phyloP scores from a whole-genome alignment of 2,888 invertebrate genomes.

The Druceiella hillmani region DNA sequence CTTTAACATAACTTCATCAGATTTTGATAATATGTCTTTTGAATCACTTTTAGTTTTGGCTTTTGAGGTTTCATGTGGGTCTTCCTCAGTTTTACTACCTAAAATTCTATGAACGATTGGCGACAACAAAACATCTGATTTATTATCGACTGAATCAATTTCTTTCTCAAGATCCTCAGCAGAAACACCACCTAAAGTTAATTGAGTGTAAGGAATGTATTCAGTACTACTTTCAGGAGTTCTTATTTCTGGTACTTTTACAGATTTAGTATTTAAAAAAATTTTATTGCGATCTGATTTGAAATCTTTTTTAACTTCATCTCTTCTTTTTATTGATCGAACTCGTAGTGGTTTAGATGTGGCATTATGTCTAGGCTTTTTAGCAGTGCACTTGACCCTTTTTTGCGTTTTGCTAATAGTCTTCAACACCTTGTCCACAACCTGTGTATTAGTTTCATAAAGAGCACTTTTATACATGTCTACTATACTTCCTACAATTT shows the following conservation, averaged over 20 bases:
- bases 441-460: too few relatives aligned
- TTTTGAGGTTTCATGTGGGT: background rate
- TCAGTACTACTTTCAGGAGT: conserved; percentile 38
- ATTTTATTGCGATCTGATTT: too few relatives aligned
- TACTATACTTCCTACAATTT: background rate
- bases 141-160: conserved; percentile 35
- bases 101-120: conserved; percentile 42
- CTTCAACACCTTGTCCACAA: too few relatives aligned
- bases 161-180: conserved; percentile 43
- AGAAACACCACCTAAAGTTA: conserved; percentile 43
- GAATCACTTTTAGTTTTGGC: too few relatives aligned
- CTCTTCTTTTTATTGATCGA: too few relatives aligned
- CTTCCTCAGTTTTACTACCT: conserved; percentile 28
- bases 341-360: too few relatives aligned
- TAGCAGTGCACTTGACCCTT: too few relatives aligned
- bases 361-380: too few relatives aligned
- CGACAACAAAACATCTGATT: conserved; percentile 34
- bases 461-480: background rate
- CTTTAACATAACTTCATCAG: conserved; percentile 44
- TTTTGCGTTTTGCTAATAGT: too few relatives aligned
- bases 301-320: too few relatives aligned
- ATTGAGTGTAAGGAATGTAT: conserved; percentile 46
- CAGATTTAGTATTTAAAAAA: too few relatives aligned
- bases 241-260: conserved; percentile 39
- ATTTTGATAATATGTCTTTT: conserved; percentile 40